Conservation (phyloP, 2,888 invertebrate genomes). For the Drosophila borealis region DNA sequence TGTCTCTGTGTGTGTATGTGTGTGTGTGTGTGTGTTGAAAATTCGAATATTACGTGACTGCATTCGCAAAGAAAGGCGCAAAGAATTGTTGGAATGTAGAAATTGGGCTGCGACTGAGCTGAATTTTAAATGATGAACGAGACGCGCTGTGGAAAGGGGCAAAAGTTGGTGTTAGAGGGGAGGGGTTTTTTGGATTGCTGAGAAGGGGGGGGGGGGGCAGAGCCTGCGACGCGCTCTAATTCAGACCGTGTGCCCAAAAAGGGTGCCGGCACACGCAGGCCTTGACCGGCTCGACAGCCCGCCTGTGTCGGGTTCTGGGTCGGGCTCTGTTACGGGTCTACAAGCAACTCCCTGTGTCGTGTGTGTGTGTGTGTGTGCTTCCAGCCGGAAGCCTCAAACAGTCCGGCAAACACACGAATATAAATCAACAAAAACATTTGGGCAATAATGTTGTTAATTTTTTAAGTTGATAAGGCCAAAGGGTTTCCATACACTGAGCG, state of each 20-base stretch:
- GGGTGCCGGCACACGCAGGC: conserved; percentile 50
- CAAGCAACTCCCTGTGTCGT: background rate
- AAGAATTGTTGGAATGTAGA: conserved; percentile 78
- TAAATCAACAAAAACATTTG: conserved; percentile 70
- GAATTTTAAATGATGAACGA: conserved; percentile 73
- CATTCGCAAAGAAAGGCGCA: conserved; percentile 71
- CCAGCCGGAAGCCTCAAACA: conserved; percentile 39
- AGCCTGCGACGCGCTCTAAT: conserved; percentile 50
- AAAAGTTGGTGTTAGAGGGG: conserved; percentile 1
- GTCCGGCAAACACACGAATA: conserved; percentile 47
- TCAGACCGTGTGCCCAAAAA: conserved; percentile 52
- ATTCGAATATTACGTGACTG: conserved; percentile 80
- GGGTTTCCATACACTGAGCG: conserved; percentile 35
- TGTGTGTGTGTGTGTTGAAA: conserved; percentile 61
- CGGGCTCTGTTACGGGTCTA: conserved; percentile 10
- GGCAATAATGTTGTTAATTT: conserved; percentile 79
- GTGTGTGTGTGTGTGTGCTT: conserved; percentile 1
- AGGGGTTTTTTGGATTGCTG: background rate
- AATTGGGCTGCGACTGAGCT: conserved; percentile 77
- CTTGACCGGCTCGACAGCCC: conserved; percentile 51
- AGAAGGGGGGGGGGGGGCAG: background rate
- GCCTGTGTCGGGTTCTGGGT: conserved; percentile 15
- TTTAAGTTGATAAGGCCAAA: conserved; percentile 71
- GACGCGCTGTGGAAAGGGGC: conserved; percentile 4
- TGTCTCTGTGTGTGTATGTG: conserved; percentile 5